Evolutionary conservation across 2,888 invertebrate species (phyloP).

Genomic region (Molanna angustata): DNA sequence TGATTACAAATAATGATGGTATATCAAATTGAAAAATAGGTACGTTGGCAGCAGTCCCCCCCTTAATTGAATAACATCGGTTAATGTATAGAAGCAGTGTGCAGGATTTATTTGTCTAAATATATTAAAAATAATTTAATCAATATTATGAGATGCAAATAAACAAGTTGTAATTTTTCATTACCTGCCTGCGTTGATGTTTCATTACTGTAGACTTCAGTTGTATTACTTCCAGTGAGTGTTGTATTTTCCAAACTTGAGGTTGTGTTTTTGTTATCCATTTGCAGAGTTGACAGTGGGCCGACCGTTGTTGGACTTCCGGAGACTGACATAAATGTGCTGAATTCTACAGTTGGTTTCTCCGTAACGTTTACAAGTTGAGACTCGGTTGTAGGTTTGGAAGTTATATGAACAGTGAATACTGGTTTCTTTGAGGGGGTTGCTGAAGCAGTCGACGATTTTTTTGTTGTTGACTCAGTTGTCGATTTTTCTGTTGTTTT

Average conservation of each 20-base stretch:
- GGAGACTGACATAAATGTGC: constrained; percentile 28
- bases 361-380: constrained; percentile 3
- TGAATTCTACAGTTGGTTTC: constrained; percentile 16
- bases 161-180: too few relatives aligned
- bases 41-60: too few relatives aligned
- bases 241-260: constrained; percentile 1
- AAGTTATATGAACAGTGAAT: constrained; percentile 24
- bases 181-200: constrained; percentile 1
- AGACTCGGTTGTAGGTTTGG: constrained; percentile 13
- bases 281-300: constrained; percentile 1
- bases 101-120: too few relatives aligned
- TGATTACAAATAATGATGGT: too few relatives aligned
- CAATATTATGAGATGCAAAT: too few relatives aligned
- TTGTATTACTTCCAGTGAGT: not conserved
- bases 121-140: not conserved
- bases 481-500: constrained; percentile 12
- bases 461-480: constrained; percentile 11
- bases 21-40: too few relatives aligned
- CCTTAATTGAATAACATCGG: too few relatives aligned
- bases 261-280: constrained; percentile 2
- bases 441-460: constrained; percentile 10
- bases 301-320: constrained; percentile 16
- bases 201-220: not conserved
- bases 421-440: constrained; percentile 29
- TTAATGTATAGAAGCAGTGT: too few relatives aligned